Base-by-base conservation (phyloP, 2,888 invertebrate species). In the Eledona agricola region DNA sequence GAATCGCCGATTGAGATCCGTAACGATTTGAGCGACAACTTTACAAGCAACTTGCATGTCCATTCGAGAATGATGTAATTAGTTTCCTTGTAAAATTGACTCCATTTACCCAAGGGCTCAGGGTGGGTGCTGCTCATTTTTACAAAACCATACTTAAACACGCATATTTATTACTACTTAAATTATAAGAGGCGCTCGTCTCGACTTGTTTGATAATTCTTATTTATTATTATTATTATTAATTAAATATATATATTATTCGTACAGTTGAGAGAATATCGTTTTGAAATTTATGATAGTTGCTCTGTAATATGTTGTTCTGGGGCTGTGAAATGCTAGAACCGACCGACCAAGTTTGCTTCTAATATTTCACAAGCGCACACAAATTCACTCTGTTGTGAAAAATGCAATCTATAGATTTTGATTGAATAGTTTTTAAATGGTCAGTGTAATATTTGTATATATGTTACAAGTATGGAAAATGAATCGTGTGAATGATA, bases 401-500 rank as follows among this genome's bases (percentile, higher is more conserved):
- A 51, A 60, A 50, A 55, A 57, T 63, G 60, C 62, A 68, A 65
- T 68, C 65, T 53, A 58, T 62, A 62, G 55, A 57, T 60, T 61
- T 64, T 62, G 62, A 58, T 59, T 58, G 57, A 53, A 55, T 54
- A 62, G 38, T 68, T 62, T 67, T 63, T 60, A 63, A 65, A 58
- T 64, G 61, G 47, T 65, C 60, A 59, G 59, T 66, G 66, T 66
- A 64, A 55, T 66, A 59, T 64, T 62, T 71, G 67, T 71, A 69
- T 69, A 70, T 67, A 71, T 67, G 66, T 70, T 65, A 62, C 59
- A 65, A 62, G 59, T 64, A 67, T 61, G 63, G 66, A 63, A 65
- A 62, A 29, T 38, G 37, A 43, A 43, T 59, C 59, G 70, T 67
- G 64, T 66, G 71, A 65, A 67, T 70, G 71, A 69, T 70, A 71